Evolutionary conservation across 2,888 invertebrate species (phyloP).

Genomic region (Crocallis elinguaria): DNA sequence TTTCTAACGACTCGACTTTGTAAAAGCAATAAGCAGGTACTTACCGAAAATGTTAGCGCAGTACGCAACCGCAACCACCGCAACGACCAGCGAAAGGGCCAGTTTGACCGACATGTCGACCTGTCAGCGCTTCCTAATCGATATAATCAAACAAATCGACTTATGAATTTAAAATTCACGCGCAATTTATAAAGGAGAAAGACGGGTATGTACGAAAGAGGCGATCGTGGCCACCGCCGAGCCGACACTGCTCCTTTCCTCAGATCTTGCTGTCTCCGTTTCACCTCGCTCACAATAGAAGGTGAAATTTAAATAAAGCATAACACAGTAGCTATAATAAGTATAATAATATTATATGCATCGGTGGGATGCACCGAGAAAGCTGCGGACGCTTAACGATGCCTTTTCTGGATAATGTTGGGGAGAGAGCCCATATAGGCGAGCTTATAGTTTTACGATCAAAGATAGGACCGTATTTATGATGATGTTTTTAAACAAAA

Average conservation of each 20-base stretch:
- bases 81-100: constrained; percentile 63
- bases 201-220: constrained; percentile 52
- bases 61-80: constrained; percentile 57
- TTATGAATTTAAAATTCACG: constrained; percentile 54
- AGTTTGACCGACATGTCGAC: constrained; percentile 71
- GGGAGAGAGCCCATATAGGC: too few relatives aligned
- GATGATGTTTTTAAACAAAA: too few relatives aligned
- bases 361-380: constrained; percentile 76
- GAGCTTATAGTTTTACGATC: too few relatives aligned
- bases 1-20: constrained; percentile 45
- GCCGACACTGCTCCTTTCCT: constrained; percentile 76
- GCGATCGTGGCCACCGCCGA: constrained; percentile 71
- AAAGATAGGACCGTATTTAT: too few relatives aligned
- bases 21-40: constrained; percentile 52
- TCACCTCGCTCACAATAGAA: constrained; percentile 82
- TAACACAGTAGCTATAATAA: constrained; percentile 62
- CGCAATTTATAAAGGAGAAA: constrained; percentile 53
- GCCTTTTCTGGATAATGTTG: background rate
- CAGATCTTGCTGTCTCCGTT: constrained; percentile 74
- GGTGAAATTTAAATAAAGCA: constrained; percentile 84
- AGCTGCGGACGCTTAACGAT: constrained; percentile 49
- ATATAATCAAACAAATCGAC: constrained; percentile 42
- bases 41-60: constrained; percentile 78
- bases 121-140: constrained; percentile 41
- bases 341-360: constrained; percentile 73